phyloP scores from a whole-genome alignment of 2,888 invertebrate species.

The Dioctria linearis region DNA sequence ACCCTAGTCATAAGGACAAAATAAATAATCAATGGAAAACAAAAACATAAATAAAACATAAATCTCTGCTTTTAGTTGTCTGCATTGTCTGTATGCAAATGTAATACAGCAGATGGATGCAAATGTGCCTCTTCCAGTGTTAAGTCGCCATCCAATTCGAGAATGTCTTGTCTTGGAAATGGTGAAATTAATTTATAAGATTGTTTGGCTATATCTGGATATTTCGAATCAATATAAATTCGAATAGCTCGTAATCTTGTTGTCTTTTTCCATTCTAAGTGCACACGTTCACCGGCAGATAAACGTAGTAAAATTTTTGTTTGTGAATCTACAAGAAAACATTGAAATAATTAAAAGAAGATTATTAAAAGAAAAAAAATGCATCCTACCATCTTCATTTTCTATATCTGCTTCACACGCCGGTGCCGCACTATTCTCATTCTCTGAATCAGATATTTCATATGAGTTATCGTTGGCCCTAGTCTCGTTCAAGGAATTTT shows the following conservation, averaged over 20 bases:
- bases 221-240: conserved; percentile 66
- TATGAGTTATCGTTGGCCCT: conserved; percentile 51
- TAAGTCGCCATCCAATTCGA: conserved; percentile 66
- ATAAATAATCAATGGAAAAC: too few relatives aligned
- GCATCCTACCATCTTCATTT: conserved; percentile 48
- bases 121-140: conserved; percentile 67
- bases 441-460: conserved; percentile 57
- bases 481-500: conserved; percentile 66
- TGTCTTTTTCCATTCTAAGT: conserved; percentile 69
- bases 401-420: conserved; percentile 42
- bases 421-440: conserved; percentile 46
- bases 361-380: neutral
- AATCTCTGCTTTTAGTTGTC: neutral
- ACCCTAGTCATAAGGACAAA: too few relatives aligned
- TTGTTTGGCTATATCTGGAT: conserved; percentile 65
- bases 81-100: conserved; percentile 69
- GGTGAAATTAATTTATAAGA: conserved; percentile 69
- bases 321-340: conserved; percentile 50
- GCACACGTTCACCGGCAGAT: conserved; percentile 64
- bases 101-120: conserved; percentile 69
- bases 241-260: conserved; percentile 66
- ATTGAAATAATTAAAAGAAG: conserved; percentile 17
- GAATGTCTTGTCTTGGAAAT: conserved; percentile 67
- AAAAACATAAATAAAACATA: too few relatives aligned
- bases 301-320: conserved; percentile 58